A percentile compares a stretch with the other conserved stretches of the same genome.
Evolutionary conservation across 2,888 invertebrate species (phyloP).

Genomic region (Villa cingulata): DNA sequence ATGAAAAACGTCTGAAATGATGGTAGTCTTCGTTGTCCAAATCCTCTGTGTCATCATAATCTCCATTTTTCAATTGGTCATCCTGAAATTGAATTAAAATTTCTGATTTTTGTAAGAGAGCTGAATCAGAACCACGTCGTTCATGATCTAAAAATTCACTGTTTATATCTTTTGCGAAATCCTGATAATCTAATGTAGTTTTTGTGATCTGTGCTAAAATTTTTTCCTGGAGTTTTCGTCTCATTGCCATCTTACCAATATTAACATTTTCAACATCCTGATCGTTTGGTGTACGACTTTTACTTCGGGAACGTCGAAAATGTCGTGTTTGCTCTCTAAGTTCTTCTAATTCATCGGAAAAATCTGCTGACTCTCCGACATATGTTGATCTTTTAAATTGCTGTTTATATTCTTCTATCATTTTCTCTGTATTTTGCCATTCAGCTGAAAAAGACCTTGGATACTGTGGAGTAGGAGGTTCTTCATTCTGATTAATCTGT

Average conservation of each 20-base stretch:
- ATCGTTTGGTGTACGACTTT: slow-evolving; percentile 26
- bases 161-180: slow-evolving; percentile 25
- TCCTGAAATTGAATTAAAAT: slow-evolving; percentile 18
- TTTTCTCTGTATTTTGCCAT: slow-evolving; percentile 21
- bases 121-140: slow-evolving; percentile 31
- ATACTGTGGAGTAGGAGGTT: slow-evolving; percentile 10
- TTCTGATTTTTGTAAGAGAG: slow-evolving; percentile 21
- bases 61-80: slow-evolving; percentile 15
- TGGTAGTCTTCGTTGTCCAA: slow-evolving; percentile 35
- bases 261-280: slow-evolving; percentile 16
- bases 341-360: slow-evolving; percentile 22
- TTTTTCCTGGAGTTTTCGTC: slow-evolving; percentile 24
- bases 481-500: too few relatives aligned
- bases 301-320: slow-evolving; percentile 29
- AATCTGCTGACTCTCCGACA: slow-evolving; percentile 30
- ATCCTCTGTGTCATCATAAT: slow-evolving; percentile 11
- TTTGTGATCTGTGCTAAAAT: slow-evolving; percentile 25
- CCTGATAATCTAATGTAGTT: slow-evolving; percentile 24
- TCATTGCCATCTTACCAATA: slow-evolving; percentile 20
- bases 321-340: slow-evolving; percentile 25
- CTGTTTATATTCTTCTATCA: slow-evolving; percentile 20
- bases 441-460: slow-evolving; percentile 23
- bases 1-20: slow-evolving; percentile 30
- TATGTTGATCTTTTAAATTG: slow-evolving; percentile 31
- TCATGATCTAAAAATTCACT: slow-evolving; percentile 26